These are phyloP conservation scores for Ispidina lecontei DNA, from an alignment of 2,797 vertebrate species.

Conservation along the genomic window DNA sequence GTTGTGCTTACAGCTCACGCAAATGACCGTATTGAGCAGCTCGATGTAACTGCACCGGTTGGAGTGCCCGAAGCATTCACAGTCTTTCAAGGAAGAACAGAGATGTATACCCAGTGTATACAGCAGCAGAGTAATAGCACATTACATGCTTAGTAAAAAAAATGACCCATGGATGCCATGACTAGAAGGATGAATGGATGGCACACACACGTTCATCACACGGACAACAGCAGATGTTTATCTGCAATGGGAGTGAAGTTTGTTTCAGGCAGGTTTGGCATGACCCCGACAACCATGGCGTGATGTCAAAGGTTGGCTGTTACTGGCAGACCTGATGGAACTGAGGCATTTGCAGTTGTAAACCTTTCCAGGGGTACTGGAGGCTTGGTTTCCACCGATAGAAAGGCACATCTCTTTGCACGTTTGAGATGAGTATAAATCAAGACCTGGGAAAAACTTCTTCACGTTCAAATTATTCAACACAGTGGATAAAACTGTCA, in stretches of 20 bases:
- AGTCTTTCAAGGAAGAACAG: constrained; percentile 96
- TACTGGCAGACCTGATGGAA: constrained; percentile 74
- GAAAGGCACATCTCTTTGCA: constrained; percentile 51
- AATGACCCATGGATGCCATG: constrained; percentile 62
- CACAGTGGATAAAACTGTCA: not conserved
- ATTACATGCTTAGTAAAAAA: constrained; percentile 88
- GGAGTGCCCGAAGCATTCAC: constrained; percentile 99
- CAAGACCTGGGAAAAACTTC: not conserved
- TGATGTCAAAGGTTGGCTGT: constrained; percentile 42
- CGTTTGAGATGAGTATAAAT: constrained; percentile 7
- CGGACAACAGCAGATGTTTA: constrained; percentile 72
- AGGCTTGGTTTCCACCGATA: constrained; percentile 37
- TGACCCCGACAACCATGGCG: constrained; percentile 66
- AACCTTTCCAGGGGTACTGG: constrained; percentile 75
- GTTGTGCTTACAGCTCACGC: constrained; percentile 99
- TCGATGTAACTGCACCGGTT: constrained; percentile 99
- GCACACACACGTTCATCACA: constrained; percentile 67
- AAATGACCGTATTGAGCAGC: constrained; percentile 98
- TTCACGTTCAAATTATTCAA: not conserved
- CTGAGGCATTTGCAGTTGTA: constrained; percentile 82
- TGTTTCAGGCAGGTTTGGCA: constrained; percentile 81
- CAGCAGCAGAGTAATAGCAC: constrained; percentile 80
- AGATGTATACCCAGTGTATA: constrained; percentile 83
- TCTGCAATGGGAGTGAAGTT: constrained; percentile 71
- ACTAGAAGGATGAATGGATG: constrained; percentile 70